phyloP scores from a whole-genome alignment of 2,888 invertebrate genomes.

The Liopterus haemorrhoidalis region DNA sequence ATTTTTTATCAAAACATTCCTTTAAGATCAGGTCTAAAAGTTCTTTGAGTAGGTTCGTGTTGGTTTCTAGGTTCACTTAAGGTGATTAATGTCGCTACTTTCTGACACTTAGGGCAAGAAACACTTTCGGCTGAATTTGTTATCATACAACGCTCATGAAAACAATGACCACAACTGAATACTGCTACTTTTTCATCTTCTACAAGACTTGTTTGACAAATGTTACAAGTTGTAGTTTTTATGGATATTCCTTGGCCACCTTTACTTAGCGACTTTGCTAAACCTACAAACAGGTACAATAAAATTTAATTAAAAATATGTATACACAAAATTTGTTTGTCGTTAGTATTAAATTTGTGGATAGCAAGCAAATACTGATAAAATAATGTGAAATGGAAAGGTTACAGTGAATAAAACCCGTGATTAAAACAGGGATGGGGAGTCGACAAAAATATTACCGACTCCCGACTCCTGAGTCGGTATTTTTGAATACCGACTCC shows the following conservation, averaged over 20 bases:
- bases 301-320: no score
- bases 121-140: slow-evolving; percentile 26
- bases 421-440: no score
- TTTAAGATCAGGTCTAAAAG: background rate
- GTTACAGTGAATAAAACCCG: no score
- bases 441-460: no score
- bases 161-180: slow-evolving; percentile 44
- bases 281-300: slow-evolving; percentile 41
- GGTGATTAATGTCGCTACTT: slow-evolving; percentile 34
- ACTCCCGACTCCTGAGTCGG: no score
- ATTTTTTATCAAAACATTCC: slow-evolving; percentile 1
- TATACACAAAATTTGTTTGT: no score
- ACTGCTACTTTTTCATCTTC: slow-evolving; percentile 36
- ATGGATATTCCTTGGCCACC: slow-evolving; percentile 41
- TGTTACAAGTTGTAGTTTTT: slow-evolving; percentile 37
- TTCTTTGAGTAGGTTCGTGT: background rate
- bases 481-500: no score
- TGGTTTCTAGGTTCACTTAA: slow-evolving; percentile 16
- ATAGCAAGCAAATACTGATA: no score
- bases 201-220: slow-evolving; percentile 41
- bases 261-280: slow-evolving; percentile 39
- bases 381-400: no score
- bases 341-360: no score
- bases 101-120: slow-evolving; percentile 41
- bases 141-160: slow-evolving; percentile 36